Evolutionary conservation across 2,888 invertebrate species (phyloP), one percentile per base, ranked within the genome.

Genomic region (Cataglyphis rosenhaueri): DNA sequence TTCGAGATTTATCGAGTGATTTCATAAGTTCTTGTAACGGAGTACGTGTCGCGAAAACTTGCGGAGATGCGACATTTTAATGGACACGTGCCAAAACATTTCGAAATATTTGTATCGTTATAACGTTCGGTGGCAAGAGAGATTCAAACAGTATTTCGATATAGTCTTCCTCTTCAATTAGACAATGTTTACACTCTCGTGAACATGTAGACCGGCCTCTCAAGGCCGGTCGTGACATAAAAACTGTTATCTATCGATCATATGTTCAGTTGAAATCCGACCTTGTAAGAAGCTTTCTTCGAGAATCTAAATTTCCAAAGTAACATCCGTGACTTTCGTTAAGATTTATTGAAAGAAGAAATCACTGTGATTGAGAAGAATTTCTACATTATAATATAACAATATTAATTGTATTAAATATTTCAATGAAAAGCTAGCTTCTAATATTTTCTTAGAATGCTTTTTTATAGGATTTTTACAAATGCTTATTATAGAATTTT

Each of bases 241-340:
- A 78, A 44, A 3, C 44, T 35, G 57, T 59, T 79, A 71, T 48
- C 71, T 71, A n/a, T 78, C 21, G n/a, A 57, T 78, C 29, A 41
- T 41, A 68, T 12, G 21, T 5, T 41, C 35, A 44, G 44, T 29
- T 57, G 9, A 29, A 52, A 38, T 38, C 8, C 21, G 29, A 38
- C 52, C 65, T 76, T 66, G n/a, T 9, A 38, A 12, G 6, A 29
- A 41, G 15, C 55, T 66, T 29, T 2, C 38, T 25, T 25, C 2
- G 38, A 25, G 18, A 65, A 41, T 41, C 3, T 10, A 21, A 64
- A 55, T 57, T 12, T 10, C 0, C 15, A 15, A 15, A 44, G 6
- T 44, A 74, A 52, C 8, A 25, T 29, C 5, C 2, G 44, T 8
- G 55, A 18, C 0, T n/a, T n/a, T 52, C 29, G n/a, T 0, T 38